These are phyloP conservation scores for Monochamus saltuarius DNA, from an alignment of 1,140 invertebrate species.

Conservation along the genomic window DNA sequence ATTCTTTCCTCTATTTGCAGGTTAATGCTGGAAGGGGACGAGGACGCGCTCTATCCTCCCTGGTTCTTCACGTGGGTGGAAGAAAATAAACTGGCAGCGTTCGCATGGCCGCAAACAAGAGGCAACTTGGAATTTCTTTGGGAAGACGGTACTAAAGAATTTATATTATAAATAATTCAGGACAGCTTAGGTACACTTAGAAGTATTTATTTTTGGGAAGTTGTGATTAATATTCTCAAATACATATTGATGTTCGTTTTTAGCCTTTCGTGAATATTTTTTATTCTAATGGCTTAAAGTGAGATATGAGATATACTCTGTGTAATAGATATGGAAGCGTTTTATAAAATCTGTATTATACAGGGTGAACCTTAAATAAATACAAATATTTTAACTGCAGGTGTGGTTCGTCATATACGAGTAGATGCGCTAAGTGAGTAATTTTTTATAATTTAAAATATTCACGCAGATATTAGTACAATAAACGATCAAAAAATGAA, in stretches of 20 bases:
- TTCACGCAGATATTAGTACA: no score
- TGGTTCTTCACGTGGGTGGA: constrained; percentile 18
- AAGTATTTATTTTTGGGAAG: background rate
- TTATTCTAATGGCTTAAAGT: background rate
- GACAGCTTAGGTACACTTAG: no score
- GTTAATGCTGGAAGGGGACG: constrained; percentile 11
- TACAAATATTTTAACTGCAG: no score
- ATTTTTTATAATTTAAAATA: no score
- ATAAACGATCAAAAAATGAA: no score
- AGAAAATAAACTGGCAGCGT: constrained; percentile 4
- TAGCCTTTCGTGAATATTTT: background rate
- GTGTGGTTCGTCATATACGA: no score
- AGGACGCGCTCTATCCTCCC: constrained; percentile 17
- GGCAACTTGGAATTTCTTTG: constrained; percentile 18
- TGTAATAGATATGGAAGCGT: background rate
- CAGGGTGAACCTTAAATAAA: no score
- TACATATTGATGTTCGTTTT: background rate
- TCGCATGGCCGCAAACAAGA: constrained; percentile 20
- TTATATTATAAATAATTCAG: no score
- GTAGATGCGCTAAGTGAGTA: no score
- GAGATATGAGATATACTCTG: background rate
- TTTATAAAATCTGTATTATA: no score
- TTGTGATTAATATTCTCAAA: background rate
- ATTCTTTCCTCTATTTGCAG: background rate
- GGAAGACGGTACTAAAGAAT: constrained; percentile 1